These are phyloP conservation scores for Zhuqinia jingwanae DNA, from an alignment of 2,888 invertebrate genomes.

Conservation along the genomic window DNA sequence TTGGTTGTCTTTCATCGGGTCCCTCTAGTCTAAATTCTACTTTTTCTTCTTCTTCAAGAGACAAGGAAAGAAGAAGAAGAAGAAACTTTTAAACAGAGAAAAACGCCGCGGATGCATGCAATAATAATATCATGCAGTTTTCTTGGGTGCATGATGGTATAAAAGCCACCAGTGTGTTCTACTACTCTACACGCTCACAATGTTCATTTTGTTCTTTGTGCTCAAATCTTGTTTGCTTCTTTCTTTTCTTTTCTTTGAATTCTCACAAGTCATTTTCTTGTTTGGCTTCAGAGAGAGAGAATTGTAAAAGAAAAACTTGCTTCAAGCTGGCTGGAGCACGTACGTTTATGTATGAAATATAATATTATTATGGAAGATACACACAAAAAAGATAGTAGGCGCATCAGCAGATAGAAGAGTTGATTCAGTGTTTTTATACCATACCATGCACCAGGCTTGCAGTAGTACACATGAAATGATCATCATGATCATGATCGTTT, in stretches of 20 bases:
- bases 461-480: constrained; percentile 12
- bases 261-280: constrained; percentile 4
- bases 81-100: constrained; percentile 16
- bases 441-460: background rate
- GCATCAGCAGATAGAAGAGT: constrained; percentile 2
- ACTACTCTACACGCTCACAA: background rate
- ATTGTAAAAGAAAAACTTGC: constrained; percentile 3
- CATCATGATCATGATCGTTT: background rate
- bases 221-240: constrained; percentile 27
- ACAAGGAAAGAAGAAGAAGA: constrained; percentile 3
- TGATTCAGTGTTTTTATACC: constrained; percentile 5
- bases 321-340: background rate
- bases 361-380: constrained; percentile 26
- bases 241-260: background rate
- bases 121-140: constrained; percentile 56
- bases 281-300: constrained; percentile 41
- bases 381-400: background rate
- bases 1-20: background rate
- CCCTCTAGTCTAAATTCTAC: constrained; percentile 29
- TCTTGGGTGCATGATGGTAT: constrained; percentile 42
- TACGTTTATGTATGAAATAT: background rate
- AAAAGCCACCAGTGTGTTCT: constrained; percentile 4
- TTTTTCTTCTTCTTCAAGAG: constrained; percentile 5
- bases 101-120: constrained; percentile 39
- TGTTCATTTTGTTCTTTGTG: constrained; percentile 22